Percentiles rank a stretch among this genome's conserved stretches.
Conservation (phyloP, 2,888 invertebrate species). For the Torymus aiolomorphi region DNA sequence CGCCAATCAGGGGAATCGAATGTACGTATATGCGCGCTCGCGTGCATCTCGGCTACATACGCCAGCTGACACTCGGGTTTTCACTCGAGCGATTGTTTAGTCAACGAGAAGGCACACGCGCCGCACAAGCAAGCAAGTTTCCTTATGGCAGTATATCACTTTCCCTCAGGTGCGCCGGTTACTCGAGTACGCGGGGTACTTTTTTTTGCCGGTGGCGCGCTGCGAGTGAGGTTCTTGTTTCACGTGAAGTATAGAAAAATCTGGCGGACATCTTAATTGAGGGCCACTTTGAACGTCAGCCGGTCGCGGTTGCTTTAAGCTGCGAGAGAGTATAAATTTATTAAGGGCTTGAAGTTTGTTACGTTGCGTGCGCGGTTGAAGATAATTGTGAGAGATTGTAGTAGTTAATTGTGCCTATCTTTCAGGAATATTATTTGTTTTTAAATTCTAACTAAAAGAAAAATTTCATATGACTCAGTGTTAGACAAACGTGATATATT, state of each 20-base stretch:
- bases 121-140: constrained; percentile 12
- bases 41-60: neutral
- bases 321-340: too few species aligned
- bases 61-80: constrained; percentile 48
- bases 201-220: neutral
- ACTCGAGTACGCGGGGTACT: neutral
- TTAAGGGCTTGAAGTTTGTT: too few species aligned
- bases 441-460: too few species aligned
- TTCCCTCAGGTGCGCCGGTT: constrained; percentile 12
- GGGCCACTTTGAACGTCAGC: too few species aligned
- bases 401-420: too few species aligned
- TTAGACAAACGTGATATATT: too few species aligned
- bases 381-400: too few species aligned
- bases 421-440: too few species aligned
- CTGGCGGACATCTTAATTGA: neutral
- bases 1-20: constrained; percentile 31
- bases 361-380: too few species aligned
- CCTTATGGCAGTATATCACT: constrained; percentile 44
- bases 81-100: constrained; percentile 38
- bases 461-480: too few species aligned
- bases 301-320: too few species aligned
- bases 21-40: neutral
- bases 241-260: neutral
- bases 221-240: too few species aligned
- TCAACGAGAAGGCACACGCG: constrained; percentile 33